Percentiles rank a stretch among this genome's conserved stretches.
phyloP scores from a whole-genome alignment of 2,888 invertebrate species.

The Plutella xylostella region DNA sequence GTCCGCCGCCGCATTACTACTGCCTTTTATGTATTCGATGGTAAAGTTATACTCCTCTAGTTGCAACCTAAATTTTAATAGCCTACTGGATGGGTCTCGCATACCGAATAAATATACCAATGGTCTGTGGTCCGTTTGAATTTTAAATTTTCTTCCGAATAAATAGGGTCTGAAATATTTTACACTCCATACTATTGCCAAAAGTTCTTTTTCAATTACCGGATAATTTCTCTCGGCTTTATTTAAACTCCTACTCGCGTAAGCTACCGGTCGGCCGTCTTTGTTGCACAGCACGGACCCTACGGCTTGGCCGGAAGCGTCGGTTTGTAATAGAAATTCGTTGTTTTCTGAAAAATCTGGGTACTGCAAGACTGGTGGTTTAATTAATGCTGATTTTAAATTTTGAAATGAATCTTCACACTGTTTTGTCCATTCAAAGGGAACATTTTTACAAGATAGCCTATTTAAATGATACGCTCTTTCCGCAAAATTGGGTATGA shows the following conservation, averaged over 20 bases:
- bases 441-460: slow-evolving; percentile 2
- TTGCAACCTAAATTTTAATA: neutral
- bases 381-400: slow-evolving; percentile 1
- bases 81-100: slow-evolving; percentile 1
- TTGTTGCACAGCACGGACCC: neutral
- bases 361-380: neutral
- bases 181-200: slow-evolving; percentile 2
- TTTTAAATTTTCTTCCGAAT: slow-evolving; percentile 1
- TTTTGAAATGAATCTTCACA: neutral
- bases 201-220: slow-evolving; percentile 3
- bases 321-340: slow-evolving; percentile 3
- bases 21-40: neutral
- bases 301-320: slow-evolving; percentile 2
- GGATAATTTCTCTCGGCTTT: slow-evolving; percentile 6
- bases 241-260: slow-evolving; percentile 4
- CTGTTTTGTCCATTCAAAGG: neutral
- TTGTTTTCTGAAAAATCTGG: slow-evolving; percentile 6
- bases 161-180: slow-evolving; percentile 4
- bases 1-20: slow-evolving; percentile 7
- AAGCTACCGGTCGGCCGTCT: slow-evolving; percentile 1
- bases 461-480: slow-evolving; percentile 12
- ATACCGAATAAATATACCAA: slow-evolving; percentile 1
- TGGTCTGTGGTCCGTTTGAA: slow-evolving; percentile 1
- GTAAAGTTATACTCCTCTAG: slow-evolving; percentile 1
- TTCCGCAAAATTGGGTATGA: slow-evolving; percentile 15